Base-by-base conservation (phyloP, 2,888 invertebrate genomes). In the Belgica antarctica region DNA sequence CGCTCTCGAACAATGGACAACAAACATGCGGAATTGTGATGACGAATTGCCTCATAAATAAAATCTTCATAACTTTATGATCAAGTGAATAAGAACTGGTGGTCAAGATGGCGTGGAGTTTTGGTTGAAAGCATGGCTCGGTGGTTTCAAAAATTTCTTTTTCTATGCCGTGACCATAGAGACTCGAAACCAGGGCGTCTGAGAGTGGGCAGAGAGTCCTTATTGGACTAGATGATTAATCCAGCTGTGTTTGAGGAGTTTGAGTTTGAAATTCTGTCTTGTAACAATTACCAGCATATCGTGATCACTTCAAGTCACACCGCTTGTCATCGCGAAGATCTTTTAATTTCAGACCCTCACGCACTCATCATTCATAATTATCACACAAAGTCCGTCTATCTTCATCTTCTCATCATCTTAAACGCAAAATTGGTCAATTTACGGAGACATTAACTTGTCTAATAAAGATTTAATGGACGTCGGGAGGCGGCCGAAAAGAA, bases 351-450 rank as follows among this genome's bases (percentile, higher is more conserved):
- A 5, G n/a, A n/a, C 41, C 15, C 41, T 41, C 41, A n/a, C n/a
- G 12, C 12, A 41, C 41, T 41, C n/a, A n/a, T 41, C 41, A 15
- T 41, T 41, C 12, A 41, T 41, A 12, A 52, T 52, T 52, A 52
- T 52, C 52, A 24, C 52, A 52, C 24, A 52, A 52, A n/a, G 24
- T 5, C 52, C 41, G 41, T 41, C 41, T 41, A 41, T 41, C 41
- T 41, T 15, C 41, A 15, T n/a, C 41, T 41, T 12, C 41, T 15
- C 41, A 41, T 41, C 41, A 41, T 27, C 25, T 27, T 59, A 24
- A 52, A 52, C 52, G 22, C n/a, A 27, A 59, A 59, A 59, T 59
- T 25, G 15, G 12, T 27, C 25, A 59, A 59, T 59, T 59, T 59
- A 59, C 8, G 10, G 12, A 7, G 25, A 59, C 59, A 19, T 10